Percentiles rank a stretch among this genome's conserved stretches.
Evolutionary conservation across 2,888 invertebrate genomes (phyloP).

Genomic region (Hypolimnas misippus): DNA sequence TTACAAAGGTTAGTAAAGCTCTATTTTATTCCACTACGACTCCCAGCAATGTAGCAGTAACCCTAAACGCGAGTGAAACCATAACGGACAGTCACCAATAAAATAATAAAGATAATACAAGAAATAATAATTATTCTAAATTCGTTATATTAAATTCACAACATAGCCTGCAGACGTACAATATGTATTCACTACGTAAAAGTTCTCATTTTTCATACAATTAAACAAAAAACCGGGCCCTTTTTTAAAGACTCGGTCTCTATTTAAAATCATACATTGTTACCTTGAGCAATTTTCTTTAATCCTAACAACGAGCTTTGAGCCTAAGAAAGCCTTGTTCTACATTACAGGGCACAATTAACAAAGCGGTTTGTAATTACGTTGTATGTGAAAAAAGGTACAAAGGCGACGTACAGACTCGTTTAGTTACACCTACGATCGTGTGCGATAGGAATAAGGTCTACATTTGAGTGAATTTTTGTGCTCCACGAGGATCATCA

Average conservation of each 20-base stretch:
- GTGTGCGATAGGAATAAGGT: constrained; percentile 22
- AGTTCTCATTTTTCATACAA: not conserved
- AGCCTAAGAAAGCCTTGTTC: constrained; percentile 36
- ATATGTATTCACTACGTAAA: constrained; percentile 13
- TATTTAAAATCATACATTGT: constrained; percentile 18
- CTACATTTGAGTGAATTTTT: constrained; percentile 12
- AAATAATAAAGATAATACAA: too few relatives aligned
- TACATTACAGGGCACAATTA: constrained; percentile 47
- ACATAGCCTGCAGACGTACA: too few relatives aligned
- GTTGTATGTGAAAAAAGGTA: constrained; percentile 47
- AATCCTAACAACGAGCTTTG: constrained; percentile 30
- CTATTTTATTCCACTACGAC: too few relatives aligned
- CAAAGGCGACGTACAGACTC: constrained; percentile 28
- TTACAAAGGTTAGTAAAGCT: too few relatives aligned
- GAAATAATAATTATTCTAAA: too few relatives aligned
- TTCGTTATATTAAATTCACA: too few relatives aligned
- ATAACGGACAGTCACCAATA: too few relatives aligned
- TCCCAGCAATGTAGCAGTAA: too few relatives aligned
- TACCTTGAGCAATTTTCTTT: constrained; percentile 33
- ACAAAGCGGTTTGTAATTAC: constrained; percentile 52
- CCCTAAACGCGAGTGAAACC: too few relatives aligned
- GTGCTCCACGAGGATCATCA: constrained; percentile 15
- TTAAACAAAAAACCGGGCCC: not conserved
- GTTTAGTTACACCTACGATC: not conserved
- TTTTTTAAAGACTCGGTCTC: not conserved